These are phyloP conservation scores for Denticeps clupeoides DNA, from an alignment of 2,797 vertebrate species.

Conservation along the genomic window DNA sequence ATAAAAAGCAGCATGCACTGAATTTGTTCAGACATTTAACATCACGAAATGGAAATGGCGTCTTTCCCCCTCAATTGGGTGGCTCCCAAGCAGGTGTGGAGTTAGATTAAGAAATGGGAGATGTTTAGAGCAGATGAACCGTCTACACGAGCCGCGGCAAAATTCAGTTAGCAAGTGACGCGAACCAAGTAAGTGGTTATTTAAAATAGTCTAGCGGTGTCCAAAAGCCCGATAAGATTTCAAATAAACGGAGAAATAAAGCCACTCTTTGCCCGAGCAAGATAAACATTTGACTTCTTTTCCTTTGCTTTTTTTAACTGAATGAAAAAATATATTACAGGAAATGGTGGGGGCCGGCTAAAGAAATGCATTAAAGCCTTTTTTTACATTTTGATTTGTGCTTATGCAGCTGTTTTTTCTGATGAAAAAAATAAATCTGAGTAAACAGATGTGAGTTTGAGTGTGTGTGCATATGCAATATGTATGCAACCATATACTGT, in stretches of 20 bases:
- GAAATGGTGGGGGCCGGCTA: slow-evolving; percentile 26
- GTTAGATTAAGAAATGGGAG: slow-evolving; percentile 36
- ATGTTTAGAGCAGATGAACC: slow-evolving; percentile 33
- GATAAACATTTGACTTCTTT: slow-evolving; percentile 39
- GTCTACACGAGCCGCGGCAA: slow-evolving; percentile 23
- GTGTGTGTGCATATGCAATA: background rate
- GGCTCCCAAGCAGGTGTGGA: slow-evolving; percentile 34
- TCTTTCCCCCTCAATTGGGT: slow-evolving; percentile 25
- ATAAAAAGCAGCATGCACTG: slow-evolving; percentile 8
- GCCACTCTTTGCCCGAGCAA: slow-evolving; percentile 35
- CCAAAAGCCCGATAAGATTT: slow-evolving; percentile 40
- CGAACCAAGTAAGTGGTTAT: slow-evolving; percentile 37
- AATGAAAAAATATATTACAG: slow-evolving; percentile 21
- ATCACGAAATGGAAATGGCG: slow-evolving; percentile 29
- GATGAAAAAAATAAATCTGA: slow-evolving; percentile 39
- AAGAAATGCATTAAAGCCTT: slow-evolving; percentile 34
- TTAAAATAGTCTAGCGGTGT: slow-evolving; percentile 36
- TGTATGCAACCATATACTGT: no score
- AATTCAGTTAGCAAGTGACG: slow-evolving; percentile 35
- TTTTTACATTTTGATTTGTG: slow-evolving; percentile 42
- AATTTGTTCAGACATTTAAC: slow-evolving; percentile 26
- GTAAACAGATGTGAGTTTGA: slow-evolving; percentile 30
- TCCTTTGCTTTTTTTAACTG: slow-evolving; percentile 28
- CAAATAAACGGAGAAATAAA: slow-evolving; percentile 38
- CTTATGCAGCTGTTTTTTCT: slow-evolving; percentile 39